Conservation (phyloP, 2,797 vertebrate species). For the Gallinago stenura region DNA sequence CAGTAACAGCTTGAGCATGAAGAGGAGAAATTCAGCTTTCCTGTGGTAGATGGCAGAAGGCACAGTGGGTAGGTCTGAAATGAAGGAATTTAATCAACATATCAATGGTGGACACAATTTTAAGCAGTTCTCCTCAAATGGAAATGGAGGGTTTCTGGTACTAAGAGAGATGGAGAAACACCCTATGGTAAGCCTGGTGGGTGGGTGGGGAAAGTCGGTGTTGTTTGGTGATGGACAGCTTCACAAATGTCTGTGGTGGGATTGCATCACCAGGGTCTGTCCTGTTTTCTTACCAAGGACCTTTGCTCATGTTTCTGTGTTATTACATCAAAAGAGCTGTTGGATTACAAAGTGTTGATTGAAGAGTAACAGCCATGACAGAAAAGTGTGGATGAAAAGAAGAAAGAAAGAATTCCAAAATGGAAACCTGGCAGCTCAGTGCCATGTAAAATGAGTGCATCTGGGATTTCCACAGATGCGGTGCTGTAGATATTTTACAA, state of each 20-base stretch:
- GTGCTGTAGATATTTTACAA: background rate
- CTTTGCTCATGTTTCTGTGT: conserved; percentile 37
- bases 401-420: background rate
- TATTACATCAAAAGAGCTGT: background rate
- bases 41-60: background rate
- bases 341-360: conserved; percentile 29
- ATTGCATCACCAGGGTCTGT: background rate
- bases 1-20: conserved; percentile 7
- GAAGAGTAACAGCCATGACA: background rate
- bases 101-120: accelerated
- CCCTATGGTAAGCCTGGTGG: background rate
- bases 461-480: background rate
- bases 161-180: background rate
- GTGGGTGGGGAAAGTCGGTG: background rate
- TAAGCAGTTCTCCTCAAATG: background rate
- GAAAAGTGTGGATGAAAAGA: background rate
- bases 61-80: background rate
- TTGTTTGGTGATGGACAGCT: background rate
- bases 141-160: background rate
- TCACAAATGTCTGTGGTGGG: background rate
- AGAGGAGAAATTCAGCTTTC: background rate
- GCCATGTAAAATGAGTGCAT: background rate
- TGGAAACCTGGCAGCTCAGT: background rate
- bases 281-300: accelerated
- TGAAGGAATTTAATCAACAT: background rate